Conservation (phyloP, 2,113 vertebrate species). For the Potamarius usumacintae region DNA sequence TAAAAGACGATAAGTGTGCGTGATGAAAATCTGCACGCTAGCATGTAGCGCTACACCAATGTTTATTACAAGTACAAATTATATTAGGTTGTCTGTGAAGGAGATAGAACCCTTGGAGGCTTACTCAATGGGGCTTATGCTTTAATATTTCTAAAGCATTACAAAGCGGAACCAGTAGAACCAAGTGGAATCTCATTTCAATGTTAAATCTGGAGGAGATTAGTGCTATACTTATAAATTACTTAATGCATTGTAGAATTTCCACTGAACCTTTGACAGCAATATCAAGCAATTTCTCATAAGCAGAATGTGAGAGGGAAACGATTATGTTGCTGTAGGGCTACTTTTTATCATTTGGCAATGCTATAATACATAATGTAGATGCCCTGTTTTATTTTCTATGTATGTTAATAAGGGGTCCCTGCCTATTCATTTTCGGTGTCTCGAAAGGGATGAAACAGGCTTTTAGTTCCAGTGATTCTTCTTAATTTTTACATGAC, state of each 20-base stretch:
- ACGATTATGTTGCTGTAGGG: slow-evolving; percentile 44
- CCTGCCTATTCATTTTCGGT: slow-evolving; percentile 51
- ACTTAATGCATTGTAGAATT: slow-evolving; percentile 58
- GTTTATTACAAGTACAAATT: slow-evolving; percentile 56
- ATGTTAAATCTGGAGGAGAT: slow-evolving; percentile 58
- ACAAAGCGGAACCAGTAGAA: slow-evolving; percentile 44
- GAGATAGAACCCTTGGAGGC: slow-evolving; percentile 47
- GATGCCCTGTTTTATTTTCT: slow-evolving; percentile 51
- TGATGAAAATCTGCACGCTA: slow-evolving; percentile 42
- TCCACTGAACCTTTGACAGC: slow-evolving; percentile 55
- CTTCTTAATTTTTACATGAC: slow-evolving; percentile 55
- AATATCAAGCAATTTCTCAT: slow-evolving; percentile 51
- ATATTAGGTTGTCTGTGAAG: slow-evolving; percentile 43
- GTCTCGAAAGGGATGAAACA: slow-evolving; percentile 61
- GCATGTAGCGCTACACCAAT: slow-evolving; percentile 50
- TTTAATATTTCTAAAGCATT: slow-evolving; percentile 53
- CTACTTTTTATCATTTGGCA: slow-evolving; percentile 50
- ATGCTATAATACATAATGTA: slow-evolving; percentile 41
- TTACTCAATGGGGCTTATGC: slow-evolving; percentile 53
- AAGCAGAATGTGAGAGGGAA: slow-evolving; percentile 43
- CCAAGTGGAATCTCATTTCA: slow-evolving; percentile 57
- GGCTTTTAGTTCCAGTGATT: slow-evolving; percentile 52
- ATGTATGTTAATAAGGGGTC: slow-evolving; percentile 53
- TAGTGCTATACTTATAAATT: slow-evolving; percentile 59
- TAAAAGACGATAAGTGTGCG: slow-evolving; percentile 33